Evolutionary conservation across 2,888 invertebrate genomes (phyloP), one percentile per base, ranked within the genome.

Genomic region (Thecophora atra): DNA sequence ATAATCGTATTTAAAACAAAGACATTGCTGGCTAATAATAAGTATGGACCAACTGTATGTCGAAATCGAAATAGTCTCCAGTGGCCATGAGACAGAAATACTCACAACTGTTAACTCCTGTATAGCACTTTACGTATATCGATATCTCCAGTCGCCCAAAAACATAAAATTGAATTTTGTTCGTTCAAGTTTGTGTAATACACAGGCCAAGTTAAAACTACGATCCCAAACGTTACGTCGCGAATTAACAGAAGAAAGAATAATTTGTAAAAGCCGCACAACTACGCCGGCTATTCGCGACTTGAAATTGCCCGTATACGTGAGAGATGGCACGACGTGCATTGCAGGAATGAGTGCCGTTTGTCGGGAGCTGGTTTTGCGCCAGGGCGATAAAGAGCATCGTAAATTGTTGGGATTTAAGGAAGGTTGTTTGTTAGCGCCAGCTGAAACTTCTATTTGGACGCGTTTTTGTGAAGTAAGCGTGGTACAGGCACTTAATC

Each of bases 391-490:
- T 52, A 67, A 67, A 0, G 78, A 81, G 51, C 72, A 78, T 8
- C 78, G 79, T 0, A 81, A 85, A 64, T 77, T 95, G 56, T 87
- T 96, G 17, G 95, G 96, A 1, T 96, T 95, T 81, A 91, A 94
- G 74, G 90, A 90, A 74, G 90, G 93, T 69, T 95, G 95, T 81
- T 87, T 96, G 17, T 89, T 93, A 79, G 92, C 95, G 2, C 94
- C 95, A 69, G 92, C 94, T 30, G 96, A 96, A 87, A 89, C 91
- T 11, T 95, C 96, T 11, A 88, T 94, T 52, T 97, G 96, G 97
- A 97, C 97, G 0, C 93, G 93, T 80, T 96, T 96, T 83, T 97
- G 97, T 88, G 97, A 97, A 88, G 89, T 94, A 4, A 94, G 96
- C 82, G 87, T 96, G 58, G 89, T 93, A 15, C 84, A 87, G 69